Percentiles rank a stretch among this genome's conserved stretches.
phyloP scores from a whole-genome alignment of 2,888 invertebrate species.

The Drosophila testacea region DNA sequence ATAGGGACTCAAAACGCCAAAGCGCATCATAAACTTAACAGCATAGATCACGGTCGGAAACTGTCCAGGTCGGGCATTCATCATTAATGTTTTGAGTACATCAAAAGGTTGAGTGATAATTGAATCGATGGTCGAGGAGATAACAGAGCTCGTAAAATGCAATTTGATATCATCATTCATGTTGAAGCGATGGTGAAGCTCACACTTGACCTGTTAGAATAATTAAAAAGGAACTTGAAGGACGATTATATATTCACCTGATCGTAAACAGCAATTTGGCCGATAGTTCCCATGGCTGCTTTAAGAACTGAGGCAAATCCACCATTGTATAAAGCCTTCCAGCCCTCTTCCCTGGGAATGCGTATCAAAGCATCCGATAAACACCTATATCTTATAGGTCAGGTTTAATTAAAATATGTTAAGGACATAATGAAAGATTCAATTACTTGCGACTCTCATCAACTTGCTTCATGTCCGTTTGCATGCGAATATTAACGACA shows the following conservation, averaged over 20 bases:
- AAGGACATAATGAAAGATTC: not conserved
- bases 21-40: conserved; percentile 40
- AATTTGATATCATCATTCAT: conserved; percentile 35
- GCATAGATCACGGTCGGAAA: conserved; percentile 17
- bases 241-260: conserved; percentile 30
- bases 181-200: conserved; percentile 14
- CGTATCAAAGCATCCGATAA: conserved; percentile 40
- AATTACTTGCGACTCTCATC: conserved; percentile 41
- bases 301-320: conserved; percentile 43
- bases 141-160: conserved; percentile 47
- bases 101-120: conserved; percentile 52
- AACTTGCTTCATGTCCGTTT: conserved; percentile 50
- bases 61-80: conserved; percentile 40
- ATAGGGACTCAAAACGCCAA: conserved; percentile 45
- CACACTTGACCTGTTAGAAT: conserved; percentile 33
- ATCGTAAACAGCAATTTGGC: conserved; percentile 58
- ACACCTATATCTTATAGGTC: conserved; percentile 39
- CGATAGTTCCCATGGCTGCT: conserved; percentile 43
- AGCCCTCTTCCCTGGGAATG: conserved; percentile 52
- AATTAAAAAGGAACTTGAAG: not conserved
- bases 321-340: conserved; percentile 43
- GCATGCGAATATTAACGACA: conserved; percentile 60
- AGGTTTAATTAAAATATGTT: not conserved
- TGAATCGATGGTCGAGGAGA: conserved; percentile 44
- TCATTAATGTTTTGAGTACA: conserved; percentile 54